A percentile compares a stretch with the other conserved stretches of the same genome.
Conservation (phyloP, 2,797 vertebrate species). For the Peromyscus aztecus region DNA sequence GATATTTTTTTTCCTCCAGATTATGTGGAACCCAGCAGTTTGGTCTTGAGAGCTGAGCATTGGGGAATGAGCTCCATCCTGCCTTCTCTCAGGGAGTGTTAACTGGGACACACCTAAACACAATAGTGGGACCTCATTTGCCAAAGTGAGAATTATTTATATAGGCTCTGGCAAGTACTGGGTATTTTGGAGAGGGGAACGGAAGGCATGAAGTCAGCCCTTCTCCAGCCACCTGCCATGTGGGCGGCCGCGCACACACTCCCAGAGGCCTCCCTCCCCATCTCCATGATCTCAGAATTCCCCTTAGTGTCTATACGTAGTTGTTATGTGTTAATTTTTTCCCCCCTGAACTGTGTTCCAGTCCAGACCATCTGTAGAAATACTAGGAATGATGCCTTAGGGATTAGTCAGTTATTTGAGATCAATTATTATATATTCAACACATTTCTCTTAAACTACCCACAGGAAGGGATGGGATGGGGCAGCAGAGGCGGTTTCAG, state of each 20-base stretch:
- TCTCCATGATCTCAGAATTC: conserved; percentile 15
- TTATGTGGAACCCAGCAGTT: background rate
- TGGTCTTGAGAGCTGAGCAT: background rate
- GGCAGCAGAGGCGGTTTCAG: background rate
- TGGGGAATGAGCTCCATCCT: background rate
- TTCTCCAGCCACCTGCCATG: background rate
- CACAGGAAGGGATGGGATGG: background rate
- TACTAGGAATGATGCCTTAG: conserved; percentile 45
- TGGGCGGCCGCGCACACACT: background rate
- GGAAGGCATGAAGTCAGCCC: conserved; percentile 51
- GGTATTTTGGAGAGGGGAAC: background rate
- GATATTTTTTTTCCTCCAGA: background rate
- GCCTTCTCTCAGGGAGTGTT: background rate
- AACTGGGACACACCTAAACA: background rate
- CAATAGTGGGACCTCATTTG: background rate
- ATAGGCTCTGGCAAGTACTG: conserved; percentile 5
- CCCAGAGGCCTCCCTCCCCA: background rate
- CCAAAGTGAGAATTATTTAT: background rate
- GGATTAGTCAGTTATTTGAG: conserved; percentile 62
- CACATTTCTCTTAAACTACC: background rate
- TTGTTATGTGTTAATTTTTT: background rate
- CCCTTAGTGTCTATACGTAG: background rate
- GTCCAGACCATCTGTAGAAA: conserved; percentile 33
- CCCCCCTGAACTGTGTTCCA: background rate
- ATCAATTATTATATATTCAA: conserved; percentile 24